phyloP scores from a whole-genome alignment of 2,888 invertebrate genomes.

The Caenorhabditis panamensis region DNA sequence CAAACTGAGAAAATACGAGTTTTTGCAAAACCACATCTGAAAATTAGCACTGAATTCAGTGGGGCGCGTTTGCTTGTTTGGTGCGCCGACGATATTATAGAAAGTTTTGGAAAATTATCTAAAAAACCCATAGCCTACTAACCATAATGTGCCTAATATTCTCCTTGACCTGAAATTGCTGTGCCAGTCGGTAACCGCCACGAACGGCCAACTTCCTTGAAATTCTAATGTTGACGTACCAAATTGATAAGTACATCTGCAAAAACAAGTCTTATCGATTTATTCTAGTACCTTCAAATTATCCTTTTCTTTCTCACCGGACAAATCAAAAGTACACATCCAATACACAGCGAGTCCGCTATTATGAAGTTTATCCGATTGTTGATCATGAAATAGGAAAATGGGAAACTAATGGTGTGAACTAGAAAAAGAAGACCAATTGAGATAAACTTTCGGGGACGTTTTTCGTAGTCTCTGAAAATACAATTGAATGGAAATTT shows the following conservation, averaged over 20 bases:
- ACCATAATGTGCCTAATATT: constrained; percentile 51
- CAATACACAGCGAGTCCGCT: constrained; percentile 37
- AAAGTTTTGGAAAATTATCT: too few relatives aligned
- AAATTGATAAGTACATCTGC: constrained; percentile 27
- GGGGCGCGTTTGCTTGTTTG: too few relatives aligned
- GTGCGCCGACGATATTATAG: too few relatives aligned
- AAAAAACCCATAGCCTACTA: too few relatives aligned
- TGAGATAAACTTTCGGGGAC: constrained; percentile 27
- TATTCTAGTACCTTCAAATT: too few relatives aligned
- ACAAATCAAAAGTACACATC: constrained; percentile 20
- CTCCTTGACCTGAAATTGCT: constrained; percentile 51
- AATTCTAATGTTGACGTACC: constrained; percentile 10
- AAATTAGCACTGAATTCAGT: too few relatives aligned
- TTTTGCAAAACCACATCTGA: too few relatives aligned
- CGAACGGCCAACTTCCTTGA: background rate
- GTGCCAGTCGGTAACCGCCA: constrained; percentile 24
- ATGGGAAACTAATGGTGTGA: constrained; percentile 40
- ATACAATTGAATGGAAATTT: background rate
- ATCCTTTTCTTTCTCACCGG: constrained; percentile 6
- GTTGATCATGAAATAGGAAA: constrained; percentile 46
- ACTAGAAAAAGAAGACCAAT: constrained; percentile 5
- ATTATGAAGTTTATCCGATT: constrained; percentile 28
- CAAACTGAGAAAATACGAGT: too few relatives aligned
- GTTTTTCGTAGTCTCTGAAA: constrained; percentile 43
- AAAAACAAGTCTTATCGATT: background rate